Conservation (phyloP, 2,113 vertebrate genomes). For the Ondatra zibethicus region DNA sequence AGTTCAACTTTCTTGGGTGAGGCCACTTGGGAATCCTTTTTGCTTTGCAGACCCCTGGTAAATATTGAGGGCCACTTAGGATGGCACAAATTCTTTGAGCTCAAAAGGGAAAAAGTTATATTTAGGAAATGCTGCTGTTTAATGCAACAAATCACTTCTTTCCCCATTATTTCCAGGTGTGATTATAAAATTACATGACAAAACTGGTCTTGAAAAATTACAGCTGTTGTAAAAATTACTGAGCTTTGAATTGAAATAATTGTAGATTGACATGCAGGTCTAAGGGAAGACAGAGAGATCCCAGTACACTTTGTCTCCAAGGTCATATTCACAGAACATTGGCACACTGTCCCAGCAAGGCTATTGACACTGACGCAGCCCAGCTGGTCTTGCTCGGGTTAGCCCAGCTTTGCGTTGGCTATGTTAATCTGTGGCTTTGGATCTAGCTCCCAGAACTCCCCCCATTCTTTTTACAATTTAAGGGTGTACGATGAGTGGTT, state of each 20-base stretch:
- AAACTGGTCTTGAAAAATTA: not conserved
- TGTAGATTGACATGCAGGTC: not conserved
- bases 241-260: not conserved
- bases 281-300: not conserved
- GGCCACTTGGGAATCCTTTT: not conserved
- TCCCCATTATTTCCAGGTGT: not conserved
- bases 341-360: not conserved
- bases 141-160: not conserved
- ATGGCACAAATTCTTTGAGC: not conserved
- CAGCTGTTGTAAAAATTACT: not conserved
- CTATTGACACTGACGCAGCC: not conserved
- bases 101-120: not conserved
- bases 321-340: not conserved
- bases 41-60: not conserved
- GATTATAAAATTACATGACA: not conserved
- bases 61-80: not conserved
- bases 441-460: not conserved
- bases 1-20: not conserved
- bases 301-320: not conserved
- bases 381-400: not conserved
- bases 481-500: not conserved
- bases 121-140: not conserved
- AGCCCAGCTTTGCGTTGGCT: not conserved
- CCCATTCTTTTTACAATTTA: not conserved
- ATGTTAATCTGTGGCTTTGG: not conserved